Conservation (phyloP, 2,888 invertebrate species). For the Pandemis heparana region DNA sequence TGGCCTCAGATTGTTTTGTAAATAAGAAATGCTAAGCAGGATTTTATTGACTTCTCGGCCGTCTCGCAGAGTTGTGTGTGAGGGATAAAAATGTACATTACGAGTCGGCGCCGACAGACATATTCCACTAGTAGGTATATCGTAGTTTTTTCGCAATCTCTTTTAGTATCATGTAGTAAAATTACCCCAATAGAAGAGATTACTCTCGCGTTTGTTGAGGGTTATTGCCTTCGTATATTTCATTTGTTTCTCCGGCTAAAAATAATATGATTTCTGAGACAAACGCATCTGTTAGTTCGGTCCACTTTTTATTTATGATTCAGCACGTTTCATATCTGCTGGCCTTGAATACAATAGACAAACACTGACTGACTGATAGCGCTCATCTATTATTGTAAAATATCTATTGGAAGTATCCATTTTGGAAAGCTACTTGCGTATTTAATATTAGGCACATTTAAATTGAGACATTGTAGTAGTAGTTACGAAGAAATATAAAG, state of each 20-base stretch:
- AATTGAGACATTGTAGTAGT: neutral
- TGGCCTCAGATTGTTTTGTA: slow-evolving; percentile 56
- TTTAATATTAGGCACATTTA: neutral
- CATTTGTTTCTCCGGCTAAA: slow-evolving; percentile 52
- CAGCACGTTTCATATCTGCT: slow-evolving; percentile 52
- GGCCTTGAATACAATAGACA: slow-evolving; percentile 56
- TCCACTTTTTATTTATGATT: slow-evolving; percentile 68
- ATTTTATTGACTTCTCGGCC: slow-evolving; percentile 67
- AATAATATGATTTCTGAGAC: slow-evolving; percentile 56
- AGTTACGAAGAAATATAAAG: slow-evolving; percentile 21
- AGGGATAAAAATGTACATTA: slow-evolving; percentile 63
- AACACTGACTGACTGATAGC: slow-evolving; percentile 18
- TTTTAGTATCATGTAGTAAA: slow-evolving; percentile 60
- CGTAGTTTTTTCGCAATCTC: slow-evolving; percentile 52
- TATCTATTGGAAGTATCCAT: neutral
- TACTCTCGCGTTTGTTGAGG: slow-evolving; percentile 55
- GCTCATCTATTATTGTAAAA: slow-evolving; percentile 9
- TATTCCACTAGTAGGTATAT: slow-evolving; percentile 47
- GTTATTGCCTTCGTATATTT: slow-evolving; percentile 58
- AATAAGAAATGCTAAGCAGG: slow-evolving; percentile 60
- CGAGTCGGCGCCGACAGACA: slow-evolving; percentile 56
- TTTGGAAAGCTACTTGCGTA: neutral
- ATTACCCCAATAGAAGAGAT: slow-evolving; percentile 57
- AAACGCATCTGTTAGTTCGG: slow-evolving; percentile 59
- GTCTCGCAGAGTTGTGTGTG: slow-evolving; percentile 56